These are phyloP conservation scores for Leptopterna dolabrata DNA, from an alignment of 2,888 invertebrate genomes.

Conservation along the genomic window DNA sequence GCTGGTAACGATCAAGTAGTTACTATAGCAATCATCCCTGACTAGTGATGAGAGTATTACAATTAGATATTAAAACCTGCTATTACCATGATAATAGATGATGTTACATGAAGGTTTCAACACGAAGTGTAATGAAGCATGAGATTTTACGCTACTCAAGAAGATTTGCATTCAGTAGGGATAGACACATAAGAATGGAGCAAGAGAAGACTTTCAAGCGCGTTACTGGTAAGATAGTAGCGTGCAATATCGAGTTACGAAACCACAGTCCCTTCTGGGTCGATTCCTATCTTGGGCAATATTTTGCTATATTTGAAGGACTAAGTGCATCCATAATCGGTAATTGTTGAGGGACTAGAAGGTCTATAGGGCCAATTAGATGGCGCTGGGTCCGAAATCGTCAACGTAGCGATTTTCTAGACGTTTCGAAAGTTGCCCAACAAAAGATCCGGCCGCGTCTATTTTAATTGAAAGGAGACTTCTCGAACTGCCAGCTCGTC, in stretches of 20 bases:
- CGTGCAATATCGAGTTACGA: slow-evolving; percentile 43
- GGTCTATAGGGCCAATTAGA: slow-evolving; percentile 29
- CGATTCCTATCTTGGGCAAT: slow-evolving; percentile 31
- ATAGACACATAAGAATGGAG: background rate
- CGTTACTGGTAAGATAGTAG: slow-evolving; percentile 37
- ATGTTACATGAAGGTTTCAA: background rate
- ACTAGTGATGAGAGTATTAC: background rate
- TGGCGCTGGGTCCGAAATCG: background rate
- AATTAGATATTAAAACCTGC: background rate
- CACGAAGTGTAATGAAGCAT: background rate
- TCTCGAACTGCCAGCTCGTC: background rate
- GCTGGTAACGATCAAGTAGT: background rate
- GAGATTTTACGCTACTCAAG: slow-evolving; percentile 20
- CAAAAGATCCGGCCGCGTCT: slow-evolving; percentile 26
- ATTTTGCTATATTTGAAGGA: background rate
- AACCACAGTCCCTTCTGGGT: slow-evolving; percentile 18
- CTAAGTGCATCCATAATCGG: background rate
- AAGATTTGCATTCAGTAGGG: slow-evolving; percentile 13
- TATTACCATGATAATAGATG: background rate
- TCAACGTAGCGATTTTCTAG: slow-evolving; percentile 4
- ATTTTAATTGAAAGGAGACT: slow-evolving; percentile 34
- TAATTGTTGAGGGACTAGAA: background rate
- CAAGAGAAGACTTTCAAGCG: slow-evolving; percentile 31
- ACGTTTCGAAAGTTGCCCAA: background rate
- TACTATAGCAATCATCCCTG: background rate